Evolutionary conservation across 2,113 vertebrate genomes (phyloP).

Genomic region (Felis catus): DNA sequence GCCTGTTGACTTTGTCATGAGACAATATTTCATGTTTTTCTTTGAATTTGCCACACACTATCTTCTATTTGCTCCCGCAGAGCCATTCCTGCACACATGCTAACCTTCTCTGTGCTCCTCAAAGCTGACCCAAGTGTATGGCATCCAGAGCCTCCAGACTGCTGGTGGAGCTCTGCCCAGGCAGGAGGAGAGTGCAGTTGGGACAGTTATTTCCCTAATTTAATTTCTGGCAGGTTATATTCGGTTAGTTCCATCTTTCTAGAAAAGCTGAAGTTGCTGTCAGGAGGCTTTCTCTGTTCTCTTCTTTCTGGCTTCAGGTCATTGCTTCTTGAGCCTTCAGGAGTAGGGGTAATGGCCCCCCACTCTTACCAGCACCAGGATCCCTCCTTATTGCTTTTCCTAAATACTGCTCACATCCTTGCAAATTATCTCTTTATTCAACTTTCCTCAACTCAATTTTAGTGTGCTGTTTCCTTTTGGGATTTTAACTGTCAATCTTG

Average conservation of each 20-base stretch:
- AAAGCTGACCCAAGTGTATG: background rate
- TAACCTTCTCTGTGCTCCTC: background rate
- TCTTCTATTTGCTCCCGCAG: background rate
- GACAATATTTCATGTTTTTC: background rate
- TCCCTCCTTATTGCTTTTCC: background rate
- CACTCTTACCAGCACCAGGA: background rate
- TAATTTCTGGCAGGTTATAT: background rate
- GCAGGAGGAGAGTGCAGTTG: background rate
- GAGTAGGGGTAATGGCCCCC: background rate
- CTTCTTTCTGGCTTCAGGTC: background rate
- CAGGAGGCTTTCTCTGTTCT: fast-evolving
- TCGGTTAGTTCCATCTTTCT: background rate
- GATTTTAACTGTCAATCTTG: background rate
- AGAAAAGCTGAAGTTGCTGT: background rate
- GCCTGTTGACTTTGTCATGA: too few relatives aligned
- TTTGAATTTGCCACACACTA: background rate
- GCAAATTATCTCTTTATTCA: background rate
- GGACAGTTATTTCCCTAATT: background rate
- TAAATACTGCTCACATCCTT: background rate
- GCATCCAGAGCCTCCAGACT: too few relatives aligned
- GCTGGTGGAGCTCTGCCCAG: background rate
- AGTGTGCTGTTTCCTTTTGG: background rate
- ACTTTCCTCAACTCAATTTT: background rate
- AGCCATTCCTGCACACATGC: fast-evolving
- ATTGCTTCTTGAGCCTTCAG: background rate